Conservation (phyloP, 1,140 invertebrate species). For the Drusus annulatus region DNA sequence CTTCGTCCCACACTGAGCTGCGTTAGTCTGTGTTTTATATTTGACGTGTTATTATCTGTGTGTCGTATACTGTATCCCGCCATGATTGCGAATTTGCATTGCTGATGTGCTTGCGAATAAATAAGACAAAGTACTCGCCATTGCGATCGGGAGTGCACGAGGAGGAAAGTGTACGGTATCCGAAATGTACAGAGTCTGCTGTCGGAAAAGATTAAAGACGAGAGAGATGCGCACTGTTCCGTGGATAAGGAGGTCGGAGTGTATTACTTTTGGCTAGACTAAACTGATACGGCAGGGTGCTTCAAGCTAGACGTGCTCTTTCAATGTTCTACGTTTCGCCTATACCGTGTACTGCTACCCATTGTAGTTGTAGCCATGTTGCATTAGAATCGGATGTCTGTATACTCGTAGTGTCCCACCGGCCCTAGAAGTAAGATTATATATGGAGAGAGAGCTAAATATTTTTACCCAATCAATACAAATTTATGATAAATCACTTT, state of each 20-base stretch:
- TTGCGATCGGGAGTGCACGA: not conserved
- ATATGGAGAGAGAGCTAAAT: no score
- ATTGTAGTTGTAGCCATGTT: no score
- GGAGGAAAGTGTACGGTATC: not conserved
- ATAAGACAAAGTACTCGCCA: not conserved
- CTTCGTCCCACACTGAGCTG: not conserved
- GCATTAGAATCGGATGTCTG: not conserved
- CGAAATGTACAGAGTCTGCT: not conserved
- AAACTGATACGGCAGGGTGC: constrained; percentile 20
- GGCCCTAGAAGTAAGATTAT: no score
- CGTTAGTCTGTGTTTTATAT: not conserved
- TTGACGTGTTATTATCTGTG: no score
- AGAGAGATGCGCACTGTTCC: constrained; percentile 5
- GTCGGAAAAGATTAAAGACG: constrained; percentile 24
- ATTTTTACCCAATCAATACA: no score
- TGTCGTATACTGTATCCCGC: not conserved
- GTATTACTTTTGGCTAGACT: constrained; percentile 25
- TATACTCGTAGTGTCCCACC: not conserved
- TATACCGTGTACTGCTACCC: not conserved
- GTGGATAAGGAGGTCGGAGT: not conserved
- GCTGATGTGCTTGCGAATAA: constrained; percentile 2
- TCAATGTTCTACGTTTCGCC: constrained; percentile 9
- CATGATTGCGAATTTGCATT: constrained; percentile 5
- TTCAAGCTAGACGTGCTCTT: constrained; percentile 27
- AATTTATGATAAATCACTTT: no score